phyloP scores from a whole-genome alignment of 2,113 vertebrate species.

The Charina bottae region DNA sequence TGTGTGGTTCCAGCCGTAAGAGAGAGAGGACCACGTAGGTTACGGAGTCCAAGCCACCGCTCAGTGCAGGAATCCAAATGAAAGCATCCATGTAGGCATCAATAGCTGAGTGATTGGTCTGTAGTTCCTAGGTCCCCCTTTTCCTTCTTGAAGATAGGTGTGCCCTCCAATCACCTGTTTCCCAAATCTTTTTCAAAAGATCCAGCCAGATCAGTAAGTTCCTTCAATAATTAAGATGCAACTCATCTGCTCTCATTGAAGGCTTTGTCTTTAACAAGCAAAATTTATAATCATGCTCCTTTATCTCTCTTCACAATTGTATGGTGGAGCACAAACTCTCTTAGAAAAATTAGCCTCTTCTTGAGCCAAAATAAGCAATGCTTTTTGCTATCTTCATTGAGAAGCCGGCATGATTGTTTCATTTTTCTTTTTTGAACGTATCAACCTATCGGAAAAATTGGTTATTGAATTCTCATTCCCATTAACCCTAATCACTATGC shows the following conservation, averaged over 20 bases:
- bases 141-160: neutral
- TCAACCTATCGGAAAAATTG: neutral
- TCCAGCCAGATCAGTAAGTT: neutral
- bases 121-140: neutral
- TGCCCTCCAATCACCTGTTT: neutral
- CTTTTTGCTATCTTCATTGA: neutral
- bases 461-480: neutral
- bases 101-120: neutral
- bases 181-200: neutral
- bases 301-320: neutral
- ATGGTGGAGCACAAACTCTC: neutral
- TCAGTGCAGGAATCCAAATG: neutral
- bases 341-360: neutral
- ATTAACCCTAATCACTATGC: neutral
- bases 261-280: neutral
- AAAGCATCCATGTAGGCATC: neutral
- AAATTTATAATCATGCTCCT: neutral
- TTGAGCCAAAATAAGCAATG: neutral
- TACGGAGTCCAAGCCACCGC: neutral
- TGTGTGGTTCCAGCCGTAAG: neutral
- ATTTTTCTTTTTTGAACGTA: neutral
- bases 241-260: neutral
- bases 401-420: neutral
- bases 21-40: neutral
- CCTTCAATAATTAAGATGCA: neutral